phyloP scores from a whole-genome alignment of 2,888 invertebrate genomes.

The Parelbella ahira region DNA sequence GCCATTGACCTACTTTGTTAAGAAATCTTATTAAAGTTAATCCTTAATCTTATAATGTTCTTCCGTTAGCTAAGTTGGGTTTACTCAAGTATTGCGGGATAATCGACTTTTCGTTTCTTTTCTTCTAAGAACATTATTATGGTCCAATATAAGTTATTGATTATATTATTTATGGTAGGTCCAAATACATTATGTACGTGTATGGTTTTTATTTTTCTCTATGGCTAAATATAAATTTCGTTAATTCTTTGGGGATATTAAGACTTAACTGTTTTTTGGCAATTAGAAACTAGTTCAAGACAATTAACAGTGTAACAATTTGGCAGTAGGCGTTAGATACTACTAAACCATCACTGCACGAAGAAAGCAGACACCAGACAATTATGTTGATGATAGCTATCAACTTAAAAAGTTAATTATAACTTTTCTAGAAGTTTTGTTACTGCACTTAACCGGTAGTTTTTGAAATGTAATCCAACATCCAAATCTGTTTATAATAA shows the following conservation, averaged over 20 bases:
- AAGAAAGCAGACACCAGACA: slow-evolving; percentile 1
- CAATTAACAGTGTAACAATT: slow-evolving; percentile 1
- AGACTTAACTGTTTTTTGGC: too few species aligned
- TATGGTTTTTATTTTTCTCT: too few species aligned
- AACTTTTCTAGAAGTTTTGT: neutral
- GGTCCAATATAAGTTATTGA: too few species aligned
- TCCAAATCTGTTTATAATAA: slow-evolving; percentile 14
- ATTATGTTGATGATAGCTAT: slow-evolving; percentile 5
- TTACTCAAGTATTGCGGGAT: too few species aligned
- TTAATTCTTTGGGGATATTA: too few species aligned
- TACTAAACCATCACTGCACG: neutral
- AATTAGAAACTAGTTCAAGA: slow-evolving; percentile 2
- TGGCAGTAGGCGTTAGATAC: neutral
- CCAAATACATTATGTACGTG: too few species aligned
- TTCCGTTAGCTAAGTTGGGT: too few species aligned
- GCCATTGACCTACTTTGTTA: slow-evolving; percentile 6
- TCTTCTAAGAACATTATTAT: too few species aligned
- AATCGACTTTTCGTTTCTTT: too few species aligned
- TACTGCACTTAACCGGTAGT: slow-evolving; percentile 5
- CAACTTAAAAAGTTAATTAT: slow-evolving; percentile 5
- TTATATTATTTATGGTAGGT: too few species aligned
- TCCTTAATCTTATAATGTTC: too few species aligned
- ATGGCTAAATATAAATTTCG: too few species aligned
- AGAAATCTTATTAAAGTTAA: slow-evolving; percentile 17
- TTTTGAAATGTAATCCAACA: neutral